Conservation (phyloP, 2,113 vertebrate genomes). For the Propithecus coquereli region DNA sequence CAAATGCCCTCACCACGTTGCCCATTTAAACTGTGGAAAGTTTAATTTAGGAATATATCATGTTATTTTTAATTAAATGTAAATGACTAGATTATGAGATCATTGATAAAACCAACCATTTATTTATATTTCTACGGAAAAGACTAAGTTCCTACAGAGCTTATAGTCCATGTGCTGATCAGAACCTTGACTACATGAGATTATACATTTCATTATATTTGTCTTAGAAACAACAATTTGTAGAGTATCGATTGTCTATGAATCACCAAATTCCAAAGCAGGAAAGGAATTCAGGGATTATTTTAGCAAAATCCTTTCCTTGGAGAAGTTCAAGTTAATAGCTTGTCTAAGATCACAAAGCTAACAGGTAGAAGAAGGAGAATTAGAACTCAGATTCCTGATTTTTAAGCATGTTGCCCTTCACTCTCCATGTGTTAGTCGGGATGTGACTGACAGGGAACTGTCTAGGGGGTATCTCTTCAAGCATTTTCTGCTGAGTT, state of each 20-base stretch:
- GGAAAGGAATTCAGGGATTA: not conserved
- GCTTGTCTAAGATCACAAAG: not conserved
- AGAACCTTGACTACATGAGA: not conserved
- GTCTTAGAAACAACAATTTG: constrained; percentile 27
- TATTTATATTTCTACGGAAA: constrained; percentile 58
- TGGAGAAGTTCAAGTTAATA: not conserved
- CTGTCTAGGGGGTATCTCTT: not conserved
- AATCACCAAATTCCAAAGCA: constrained; percentile 29
- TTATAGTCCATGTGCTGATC: not conserved
- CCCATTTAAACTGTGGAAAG: constrained; percentile 36
- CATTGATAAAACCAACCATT: constrained; percentile 44
- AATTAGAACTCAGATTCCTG: not conserved
- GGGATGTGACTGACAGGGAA: not conserved
- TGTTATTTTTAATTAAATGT: not conserved
- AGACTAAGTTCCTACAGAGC: constrained; percentile 30
- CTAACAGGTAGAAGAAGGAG: not conserved
- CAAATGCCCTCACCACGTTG: not conserved
- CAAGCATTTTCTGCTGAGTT: not conserved
- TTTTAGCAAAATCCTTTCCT: constrained; percentile 42
- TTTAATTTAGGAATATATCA: not conserved
- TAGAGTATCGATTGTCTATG: not conserved
- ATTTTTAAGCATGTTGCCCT: not conserved
- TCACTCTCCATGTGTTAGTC: not conserved
- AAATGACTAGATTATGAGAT: not conserved
- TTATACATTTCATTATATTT: not conserved